Percentiles rank a stretch among this genome's conserved stretches.
Conservation (phyloP, 1,140 invertebrate genomes). For the Pseudomyrmex cubaensis region DNA sequence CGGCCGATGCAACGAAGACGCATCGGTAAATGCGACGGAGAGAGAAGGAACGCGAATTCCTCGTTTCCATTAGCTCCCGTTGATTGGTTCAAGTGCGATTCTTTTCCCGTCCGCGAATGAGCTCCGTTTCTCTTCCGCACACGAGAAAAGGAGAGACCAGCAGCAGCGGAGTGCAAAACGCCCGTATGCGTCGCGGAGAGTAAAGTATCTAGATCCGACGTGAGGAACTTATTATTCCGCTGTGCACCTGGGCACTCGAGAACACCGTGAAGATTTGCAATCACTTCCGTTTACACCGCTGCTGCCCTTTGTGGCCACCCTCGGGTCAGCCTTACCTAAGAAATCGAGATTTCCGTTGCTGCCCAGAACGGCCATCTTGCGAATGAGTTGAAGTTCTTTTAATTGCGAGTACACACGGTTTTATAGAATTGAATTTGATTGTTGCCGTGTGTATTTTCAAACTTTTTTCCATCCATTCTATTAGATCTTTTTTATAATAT, state of each 20-base stretch:
- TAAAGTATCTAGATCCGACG: constrained; percentile 74
- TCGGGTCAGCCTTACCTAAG: constrained; percentile 68
- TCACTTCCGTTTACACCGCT: constrained; percentile 75
- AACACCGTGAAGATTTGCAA: constrained; percentile 79
- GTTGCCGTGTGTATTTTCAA: not conserved
- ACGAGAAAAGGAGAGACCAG: constrained; percentile 50
- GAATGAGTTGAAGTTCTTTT: constrained; percentile 11
- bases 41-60: constrained; percentile 8
- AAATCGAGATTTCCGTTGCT: constrained; percentile 80
- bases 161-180: constrained; percentile 2
- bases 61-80: constrained; percentile 60
- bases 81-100: constrained; percentile 72
- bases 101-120: constrained; percentile 43
- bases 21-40: constrained; percentile 55
- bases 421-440: too few relatives aligned
- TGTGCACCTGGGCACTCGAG: constrained; percentile 82
- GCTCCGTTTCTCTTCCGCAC: constrained; percentile 16
- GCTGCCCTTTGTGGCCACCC: constrained; percentile 68
- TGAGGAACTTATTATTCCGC: constrained; percentile 75
- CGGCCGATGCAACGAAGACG: constrained; percentile 58
- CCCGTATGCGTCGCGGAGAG: constrained; percentile 67
- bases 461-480: not conserved
- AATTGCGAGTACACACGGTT: not conserved
- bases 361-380: constrained; percentile 64
- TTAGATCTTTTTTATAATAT: not conserved